phyloP scores from a whole-genome alignment of 2,888 invertebrate genomes.

The Anaspis maculata region DNA sequence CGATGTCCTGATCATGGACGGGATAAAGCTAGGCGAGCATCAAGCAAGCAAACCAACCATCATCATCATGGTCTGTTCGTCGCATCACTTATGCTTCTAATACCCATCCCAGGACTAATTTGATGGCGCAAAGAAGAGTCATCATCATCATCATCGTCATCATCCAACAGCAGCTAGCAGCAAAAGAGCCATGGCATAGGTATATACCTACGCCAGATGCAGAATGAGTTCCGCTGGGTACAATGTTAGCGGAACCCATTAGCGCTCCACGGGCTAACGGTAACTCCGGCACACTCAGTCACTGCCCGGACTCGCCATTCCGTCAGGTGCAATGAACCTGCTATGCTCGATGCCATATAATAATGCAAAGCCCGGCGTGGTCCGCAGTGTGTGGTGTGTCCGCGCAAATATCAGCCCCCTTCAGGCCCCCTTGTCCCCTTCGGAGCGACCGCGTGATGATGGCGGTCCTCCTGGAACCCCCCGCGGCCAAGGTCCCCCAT shows the following conservation, averaged over 20 bases:
- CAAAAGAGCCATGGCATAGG: too few species aligned
- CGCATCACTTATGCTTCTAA: too few species aligned
- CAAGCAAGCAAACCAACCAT: too few species aligned
- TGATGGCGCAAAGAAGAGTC: too few species aligned
- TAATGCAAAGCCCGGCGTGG: not conserved
- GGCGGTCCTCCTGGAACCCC: constrained; percentile 4
- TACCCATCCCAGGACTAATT: too few species aligned
- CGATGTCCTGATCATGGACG: too few species aligned
- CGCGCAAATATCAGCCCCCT: too few species aligned
- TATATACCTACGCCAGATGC: constrained; percentile 27
- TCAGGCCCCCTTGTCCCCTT: constrained; percentile 15
- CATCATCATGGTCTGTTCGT: too few species aligned
- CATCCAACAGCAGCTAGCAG: too few species aligned
- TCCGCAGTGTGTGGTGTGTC: too few species aligned
- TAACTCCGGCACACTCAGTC: constrained; percentile 34
- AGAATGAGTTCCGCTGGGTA: constrained; percentile 32
- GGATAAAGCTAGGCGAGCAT: too few species aligned
- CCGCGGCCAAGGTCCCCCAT: constrained; percentile 12
- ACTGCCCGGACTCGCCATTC: constrained; percentile 40
- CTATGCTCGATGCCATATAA: constrained; percentile 11
- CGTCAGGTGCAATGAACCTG: constrained; percentile 43
- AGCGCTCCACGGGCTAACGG: constrained; percentile 35
- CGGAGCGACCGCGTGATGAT: constrained; percentile 7
- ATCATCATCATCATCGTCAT: too few species aligned
- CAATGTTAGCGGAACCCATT: constrained; percentile 40